These are phyloP conservation scores for Hexactinellida sp. DNA, from an alignment of 37 sponge, comb jelly and placozoan species.

Conservation along the genomic window DNA sequence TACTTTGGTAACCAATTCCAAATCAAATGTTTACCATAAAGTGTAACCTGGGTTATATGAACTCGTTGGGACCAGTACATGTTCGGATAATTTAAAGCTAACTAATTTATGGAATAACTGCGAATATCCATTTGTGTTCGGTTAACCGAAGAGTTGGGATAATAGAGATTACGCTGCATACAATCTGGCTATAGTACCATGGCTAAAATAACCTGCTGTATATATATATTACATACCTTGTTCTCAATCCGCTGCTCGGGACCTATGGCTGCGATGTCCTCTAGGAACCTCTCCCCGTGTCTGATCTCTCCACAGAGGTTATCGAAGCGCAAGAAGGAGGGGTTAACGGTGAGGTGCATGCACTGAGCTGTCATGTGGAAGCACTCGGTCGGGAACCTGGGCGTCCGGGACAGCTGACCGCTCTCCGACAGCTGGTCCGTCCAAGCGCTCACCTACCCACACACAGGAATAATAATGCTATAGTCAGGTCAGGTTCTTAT, in stretches of 20 bases:
- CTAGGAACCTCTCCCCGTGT: constrained; percentile 21
- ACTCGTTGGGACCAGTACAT: no score
- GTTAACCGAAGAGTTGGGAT: no score
- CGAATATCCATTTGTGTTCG: no score
- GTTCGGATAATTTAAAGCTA: no score
- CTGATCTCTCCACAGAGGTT: constrained; percentile 31
- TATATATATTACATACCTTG: not conserved
- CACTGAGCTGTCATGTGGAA: constrained; percentile 69
- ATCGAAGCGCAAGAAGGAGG: constrained; percentile 30
- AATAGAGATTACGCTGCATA: no score
- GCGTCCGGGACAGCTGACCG: constrained; percentile 19
- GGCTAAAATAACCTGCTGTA: no score
- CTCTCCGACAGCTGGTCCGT: not conserved
- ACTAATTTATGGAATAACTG: no score
- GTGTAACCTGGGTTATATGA: no score
- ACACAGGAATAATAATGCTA: not conserved
- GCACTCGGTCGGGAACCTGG: constrained; percentile 88
- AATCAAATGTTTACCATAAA: no score
- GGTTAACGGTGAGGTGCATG: constrained; percentile 51
- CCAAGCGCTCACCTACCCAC: not conserved
- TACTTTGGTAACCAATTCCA: no score
- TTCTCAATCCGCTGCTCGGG: not conserved
- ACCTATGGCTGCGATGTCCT: not conserved
- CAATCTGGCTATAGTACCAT: no score
- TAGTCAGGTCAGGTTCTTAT: not conserved